Evolutionary conservation across 2,113 vertebrate species (phyloP).

Genomic region (Tamias sibiricus): DNA sequence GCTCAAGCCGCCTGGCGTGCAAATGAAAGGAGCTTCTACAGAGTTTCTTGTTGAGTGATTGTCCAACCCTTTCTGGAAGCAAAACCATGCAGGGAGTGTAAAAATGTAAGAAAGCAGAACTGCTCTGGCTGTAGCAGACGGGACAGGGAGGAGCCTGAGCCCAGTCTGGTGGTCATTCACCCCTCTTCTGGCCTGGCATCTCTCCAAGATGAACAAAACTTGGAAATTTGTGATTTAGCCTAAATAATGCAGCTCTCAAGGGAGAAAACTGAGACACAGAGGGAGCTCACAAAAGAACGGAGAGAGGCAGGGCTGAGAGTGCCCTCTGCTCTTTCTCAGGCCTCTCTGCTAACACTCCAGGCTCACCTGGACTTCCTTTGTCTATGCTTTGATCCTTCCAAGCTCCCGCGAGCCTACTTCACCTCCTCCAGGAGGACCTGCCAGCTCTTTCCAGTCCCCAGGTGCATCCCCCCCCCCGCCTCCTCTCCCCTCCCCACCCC

Average conservation of each 20-base stretch:
- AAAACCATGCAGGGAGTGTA: neutral
- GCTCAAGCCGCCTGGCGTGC: neutral
- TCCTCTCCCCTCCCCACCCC: no score
- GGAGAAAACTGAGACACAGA: neutral
- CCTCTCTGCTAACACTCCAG: neutral
- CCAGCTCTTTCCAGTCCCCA: neutral
- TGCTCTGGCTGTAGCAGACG: neutral
- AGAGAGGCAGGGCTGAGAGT: neutral
- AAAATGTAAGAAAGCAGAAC: neutral
- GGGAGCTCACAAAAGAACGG: accelerated
- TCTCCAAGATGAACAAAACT: neutral
- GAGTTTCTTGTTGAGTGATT: slow-evolving; percentile 16
- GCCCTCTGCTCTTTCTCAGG: no score
- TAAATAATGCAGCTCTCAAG: neutral
- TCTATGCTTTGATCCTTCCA: neutral
- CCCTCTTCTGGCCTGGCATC: neutral
- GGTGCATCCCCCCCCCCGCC: neutral
- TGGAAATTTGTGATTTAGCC: neutral
- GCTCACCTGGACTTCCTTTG: neutral
- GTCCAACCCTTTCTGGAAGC: slow-evolving; percentile 34
- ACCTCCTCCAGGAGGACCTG: neutral
- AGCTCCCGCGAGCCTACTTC: neutral
- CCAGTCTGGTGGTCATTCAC: neutral
- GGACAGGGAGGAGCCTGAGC: neutral
- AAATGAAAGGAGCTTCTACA: neutral